Evolutionary conservation across 2,113 vertebrate genomes (phyloP), one percentile per base, ranked within the genome.

Genomic region (Leiothrix lutea): DNA sequence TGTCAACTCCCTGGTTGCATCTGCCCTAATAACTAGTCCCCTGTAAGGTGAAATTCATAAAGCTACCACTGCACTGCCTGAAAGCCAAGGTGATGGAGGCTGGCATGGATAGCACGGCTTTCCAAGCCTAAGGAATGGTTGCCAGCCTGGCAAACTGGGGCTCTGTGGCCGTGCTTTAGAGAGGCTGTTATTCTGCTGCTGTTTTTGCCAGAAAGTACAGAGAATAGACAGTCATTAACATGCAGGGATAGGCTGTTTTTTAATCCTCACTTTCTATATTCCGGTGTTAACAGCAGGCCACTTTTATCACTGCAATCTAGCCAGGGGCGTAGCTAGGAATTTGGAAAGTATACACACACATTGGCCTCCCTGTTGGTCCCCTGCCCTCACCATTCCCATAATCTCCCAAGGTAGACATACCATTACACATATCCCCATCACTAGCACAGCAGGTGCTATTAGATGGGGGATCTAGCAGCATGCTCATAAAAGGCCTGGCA

Each of bases 1-100:
- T 98, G 97, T 98, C 98, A 98, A 97, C 96, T 96, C 97, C 93
- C 96, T 95, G 80, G 94, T 51, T 96, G 93, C 69, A 51, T 94
- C 94, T 97, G 92, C 89, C 93, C 87, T 96, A 95, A 92, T 97
- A 93, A 96, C 95, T 84, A 90, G 84, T 95, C 73, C 83, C 90
- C 91, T 95, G 1, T 75, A 95, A 93, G 90, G 95, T 80, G 94
- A 94, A 95, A 94, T 94, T 93, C 94, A 94, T 86, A 93, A 96
- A 93, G 83, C 95, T 74, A 72, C 66, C 80, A n/a, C 38, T 2
- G 5, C 57, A 42, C 53, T 33, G 33, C 95, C 87, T 72, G 70
- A 88, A 97, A 88, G 69, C 64, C 60, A 64, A 89, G 91, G 95
- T 94, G 84, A 86, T 73, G 84, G 78, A 73, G 70, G 64, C 60